A percentile compares a stretch with the other conserved stretches of the same genome.
These are phyloP conservation scores for Cryptocephalus primarius DNA, from an alignment of 2,888 invertebrate genomes.

Conservation along the genomic window DNA sequence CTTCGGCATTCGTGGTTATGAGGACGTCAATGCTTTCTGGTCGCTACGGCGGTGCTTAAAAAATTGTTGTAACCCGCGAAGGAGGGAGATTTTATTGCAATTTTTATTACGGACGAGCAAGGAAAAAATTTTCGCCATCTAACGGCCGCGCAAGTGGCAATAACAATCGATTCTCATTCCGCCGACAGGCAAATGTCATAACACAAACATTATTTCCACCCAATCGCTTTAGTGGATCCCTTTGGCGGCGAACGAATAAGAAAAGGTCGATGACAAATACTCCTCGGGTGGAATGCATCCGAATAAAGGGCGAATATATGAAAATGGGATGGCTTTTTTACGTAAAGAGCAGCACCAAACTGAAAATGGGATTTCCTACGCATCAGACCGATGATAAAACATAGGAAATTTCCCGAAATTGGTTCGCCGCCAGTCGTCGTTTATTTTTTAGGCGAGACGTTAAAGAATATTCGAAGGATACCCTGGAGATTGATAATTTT, in stretches of 20 bases:
- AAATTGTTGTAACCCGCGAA: no score
- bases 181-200: constrained; percentile 6
- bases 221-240: constrained; percentile 9
- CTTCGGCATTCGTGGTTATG: no score
- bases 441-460: constrained; percentile 1
- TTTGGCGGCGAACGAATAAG: constrained; percentile 7
- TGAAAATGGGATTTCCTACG: constrained; percentile 31
- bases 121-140: no score
- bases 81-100: no score
- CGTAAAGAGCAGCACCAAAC: constrained; percentile 26
- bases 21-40: no score
- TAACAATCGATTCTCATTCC: no score
- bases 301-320: constrained; percentile 34
- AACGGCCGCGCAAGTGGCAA: no score
- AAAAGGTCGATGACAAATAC: constrained; percentile 20
- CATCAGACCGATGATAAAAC: constrained; percentile 30
- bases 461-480: no score
- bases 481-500: no score
- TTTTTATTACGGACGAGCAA: no score
- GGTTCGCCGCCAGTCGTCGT: constrained; percentile 29
- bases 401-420: constrained; percentile 34
- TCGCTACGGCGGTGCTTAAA: no score
- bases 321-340: constrained; percentile 36
- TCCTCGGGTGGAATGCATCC: constrained; percentile 20
- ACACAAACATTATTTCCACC: constrained; percentile 4